Conservation (phyloP, 1,140 invertebrate genomes). For the Lepidurus apus region DNA sequence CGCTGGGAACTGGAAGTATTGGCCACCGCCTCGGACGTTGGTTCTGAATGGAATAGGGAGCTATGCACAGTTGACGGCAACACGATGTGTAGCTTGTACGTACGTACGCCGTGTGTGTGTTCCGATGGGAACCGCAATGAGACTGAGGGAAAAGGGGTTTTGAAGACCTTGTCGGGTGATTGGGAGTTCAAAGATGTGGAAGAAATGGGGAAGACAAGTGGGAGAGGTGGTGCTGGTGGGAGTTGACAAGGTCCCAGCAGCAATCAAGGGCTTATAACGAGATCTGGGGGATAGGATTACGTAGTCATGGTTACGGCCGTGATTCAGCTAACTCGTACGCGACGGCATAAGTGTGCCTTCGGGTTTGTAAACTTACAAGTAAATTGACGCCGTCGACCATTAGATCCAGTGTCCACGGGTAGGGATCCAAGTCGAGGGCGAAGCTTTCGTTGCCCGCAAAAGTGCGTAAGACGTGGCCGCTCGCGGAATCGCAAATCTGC, state of each 20-base stretch:
- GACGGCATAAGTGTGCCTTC: neutral
- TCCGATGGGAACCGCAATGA: conserved; percentile 9
- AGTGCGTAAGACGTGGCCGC: neutral
- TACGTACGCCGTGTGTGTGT: neutral
- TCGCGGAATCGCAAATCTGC: neutral
- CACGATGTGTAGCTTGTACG: neutral
- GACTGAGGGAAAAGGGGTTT: neutral
- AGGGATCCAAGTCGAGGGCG: neutral
- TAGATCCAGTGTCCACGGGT: neutral
- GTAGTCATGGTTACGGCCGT: conserved; percentile 17
- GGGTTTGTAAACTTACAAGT: conserved; percentile 2
- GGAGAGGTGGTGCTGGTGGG: neutral
- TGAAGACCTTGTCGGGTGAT: neutral
- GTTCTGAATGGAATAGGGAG: conserved; percentile 6
- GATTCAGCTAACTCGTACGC: conserved; percentile 17
- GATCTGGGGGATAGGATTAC: neutral
- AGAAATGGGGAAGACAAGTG: neutral
- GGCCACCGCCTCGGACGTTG: neutral
- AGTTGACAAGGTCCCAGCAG: neutral
- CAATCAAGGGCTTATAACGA: conserved; percentile 16
- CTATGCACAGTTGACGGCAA: neutral
- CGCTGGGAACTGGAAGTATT: neutral
- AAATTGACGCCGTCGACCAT: neutral
- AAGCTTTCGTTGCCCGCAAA: neutral
- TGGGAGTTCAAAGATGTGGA: conserved; percentile 7